Evolutionary conservation across 2,797 vertebrate species (phyloP), one percentile per base, ranked within the genome.

Genomic region (Schizothorax lantsangensis): DNA sequence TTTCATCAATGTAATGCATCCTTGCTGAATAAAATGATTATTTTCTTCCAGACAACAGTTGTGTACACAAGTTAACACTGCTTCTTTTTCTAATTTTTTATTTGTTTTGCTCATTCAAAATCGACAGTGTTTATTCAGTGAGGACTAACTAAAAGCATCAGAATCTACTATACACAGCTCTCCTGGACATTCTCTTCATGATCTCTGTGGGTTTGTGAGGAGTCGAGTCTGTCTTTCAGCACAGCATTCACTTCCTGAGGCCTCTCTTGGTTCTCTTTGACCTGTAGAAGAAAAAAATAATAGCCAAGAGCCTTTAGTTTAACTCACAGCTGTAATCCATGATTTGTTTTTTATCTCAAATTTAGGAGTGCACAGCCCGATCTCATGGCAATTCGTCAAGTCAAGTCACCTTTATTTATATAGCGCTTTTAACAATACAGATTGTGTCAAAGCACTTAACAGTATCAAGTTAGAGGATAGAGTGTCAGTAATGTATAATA

Each of bases 181-280:
- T 68, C 11, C 38, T 30, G 6, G 23, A 14, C 6, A 9, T 19
- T 12, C 17, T 69, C 80, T 82, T 72, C 23, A 11, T 23, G 45
- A 36, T 57, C 7, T 33, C 23, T 10, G 33, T 43, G 62, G 45
- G 43, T 69, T 71, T 79, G 47, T 66, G 21, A 75, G 12, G 30
- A 38, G 57, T 8, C 15, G 0, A 40, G 23, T 66, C 4, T 4
- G 79, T 66, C n/a, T 81, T 66, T 59, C 15, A 84, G 57, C 12
- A 69, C 40, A 26, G 7, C 36, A 5, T 87, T 86, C 93, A 96
- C 90, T 95, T 95, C 92, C 95, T 95, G 38, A 95, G 89, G 84
- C 93, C 95, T 89, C 95, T 92, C 89, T 96, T 96, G 71, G 92
- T 92, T 86, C 95, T 93, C 90, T 96, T 96, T 69, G 95, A 92